Base-by-base conservation (phyloP, 2,797 vertebrate genomes). In the Muraenolepis orangiensis region DNA sequence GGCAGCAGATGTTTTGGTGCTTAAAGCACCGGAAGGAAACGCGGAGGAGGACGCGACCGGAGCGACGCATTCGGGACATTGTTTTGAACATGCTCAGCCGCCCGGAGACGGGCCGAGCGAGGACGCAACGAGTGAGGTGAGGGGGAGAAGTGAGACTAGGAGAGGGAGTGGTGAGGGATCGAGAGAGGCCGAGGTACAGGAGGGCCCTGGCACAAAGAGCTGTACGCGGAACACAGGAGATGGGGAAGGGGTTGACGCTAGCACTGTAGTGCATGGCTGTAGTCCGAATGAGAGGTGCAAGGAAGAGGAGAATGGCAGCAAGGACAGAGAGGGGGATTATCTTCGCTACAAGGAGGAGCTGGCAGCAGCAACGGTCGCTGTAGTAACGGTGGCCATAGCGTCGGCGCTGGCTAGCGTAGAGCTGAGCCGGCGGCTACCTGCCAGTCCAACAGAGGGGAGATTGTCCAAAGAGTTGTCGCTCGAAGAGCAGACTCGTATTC, bases 361-460 rank as follows among this genome's bases (percentile, higher is more conserved):
- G 3, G 79, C 74, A 0, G 85, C 82, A 38, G 73, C 87, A 28
- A 85, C 87, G 0, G 73, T 88, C 40, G 87, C 84, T n/a, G 72
- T 90, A 3, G 86, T 89, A 4, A 74, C 82, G 0, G 80, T 90
- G 70, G 87, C 89, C 8, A 42, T 90, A 81, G 87, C 85, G 28
- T 86, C 86, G 32, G 87, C 89, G 3, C 13, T 85, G 23, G 80
- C 77, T 7, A 79, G 42, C 36, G 12, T 88, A 38, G 88, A 89
- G 71, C 69, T 84, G 64, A 74, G 67, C 66, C 81, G 81, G n/a
- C 23, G 23, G 74, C 28, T 76, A 12, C 31, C 46, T 13, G 18
- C 46, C 7, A 8, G 20, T 23, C 6, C 23, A n/a, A 23, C n/a
- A 26, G 57, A 64, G 23, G 57, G n/a, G 12, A 32, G 42, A 1